phyloP scores from a whole-genome alignment of 2,113 vertebrate species.

The Scartelaos histophorus region DNA sequence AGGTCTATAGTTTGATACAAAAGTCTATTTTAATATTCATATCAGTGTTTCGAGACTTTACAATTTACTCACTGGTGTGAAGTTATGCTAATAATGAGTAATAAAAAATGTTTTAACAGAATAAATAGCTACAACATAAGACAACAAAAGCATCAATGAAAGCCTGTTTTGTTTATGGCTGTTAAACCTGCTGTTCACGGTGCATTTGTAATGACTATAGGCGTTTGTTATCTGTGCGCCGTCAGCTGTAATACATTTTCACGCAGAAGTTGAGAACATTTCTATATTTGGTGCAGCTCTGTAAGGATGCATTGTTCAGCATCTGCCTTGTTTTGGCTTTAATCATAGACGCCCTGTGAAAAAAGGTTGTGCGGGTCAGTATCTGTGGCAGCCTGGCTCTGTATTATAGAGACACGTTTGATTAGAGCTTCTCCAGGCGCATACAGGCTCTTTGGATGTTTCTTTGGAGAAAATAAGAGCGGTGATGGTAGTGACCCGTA shows the following conservation, averaged over 20 bases:
- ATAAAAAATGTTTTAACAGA: slow-evolving; percentile 31
- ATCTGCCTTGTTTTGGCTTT: slow-evolving; percentile 39
- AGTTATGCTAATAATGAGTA: slow-evolving; percentile 28
- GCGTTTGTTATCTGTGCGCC: background rate
- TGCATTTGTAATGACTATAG: background rate
- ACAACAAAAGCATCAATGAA: background rate
- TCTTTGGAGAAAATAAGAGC: slow-evolving; percentile 62
- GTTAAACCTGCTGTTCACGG: background rate
- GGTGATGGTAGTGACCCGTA: slow-evolving; percentile 60
- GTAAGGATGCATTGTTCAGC: slow-evolving; percentile 26
- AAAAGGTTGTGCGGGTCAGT: slow-evolving; percentile 55
- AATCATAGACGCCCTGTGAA: slow-evolving; percentile 32
- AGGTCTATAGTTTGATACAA: slow-evolving; percentile 51
- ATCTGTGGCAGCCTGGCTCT: slow-evolving; percentile 29
- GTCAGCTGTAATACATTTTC: background rate
- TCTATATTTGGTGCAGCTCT: background rate
- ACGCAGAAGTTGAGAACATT: background rate
- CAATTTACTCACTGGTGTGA: slow-evolving; percentile 60
- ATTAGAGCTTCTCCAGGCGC: slow-evolving; percentile 61
- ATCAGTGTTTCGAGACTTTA: slow-evolving; percentile 54
- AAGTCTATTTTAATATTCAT: slow-evolving; percentile 60
- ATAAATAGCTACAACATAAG: background rate
- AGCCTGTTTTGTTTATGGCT: background rate
- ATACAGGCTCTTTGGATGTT: slow-evolving; percentile 63
- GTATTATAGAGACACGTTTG: slow-evolving; percentile 57